Conservation (phyloP, 1,140 invertebrate species). For the Dendrolimus punctatus region DNA sequence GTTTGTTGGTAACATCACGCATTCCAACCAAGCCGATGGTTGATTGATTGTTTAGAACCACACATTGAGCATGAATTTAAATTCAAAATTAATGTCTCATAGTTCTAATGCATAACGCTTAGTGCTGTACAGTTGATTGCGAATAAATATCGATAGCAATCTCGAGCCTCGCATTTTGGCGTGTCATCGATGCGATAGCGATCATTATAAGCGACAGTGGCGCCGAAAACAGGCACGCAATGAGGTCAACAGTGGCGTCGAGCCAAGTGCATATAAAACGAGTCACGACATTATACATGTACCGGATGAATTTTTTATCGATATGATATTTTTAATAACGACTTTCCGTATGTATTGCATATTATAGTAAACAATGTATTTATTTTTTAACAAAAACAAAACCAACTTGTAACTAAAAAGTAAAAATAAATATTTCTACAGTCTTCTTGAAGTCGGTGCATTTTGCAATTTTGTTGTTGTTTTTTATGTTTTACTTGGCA, state of each 20-base stretch:
- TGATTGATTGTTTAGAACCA: no score
- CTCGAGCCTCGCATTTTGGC: conserved; percentile 32
- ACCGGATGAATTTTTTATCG: conserved; percentile 19
- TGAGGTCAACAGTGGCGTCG: conserved; percentile 47
- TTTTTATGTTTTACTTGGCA: no score
- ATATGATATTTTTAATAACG: conserved; percentile 12
- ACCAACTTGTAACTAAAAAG: no score
- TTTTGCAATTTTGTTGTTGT: no score
- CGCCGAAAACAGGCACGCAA: conserved; percentile 51
- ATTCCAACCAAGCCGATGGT: no score
- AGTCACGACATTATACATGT: conserved; percentile 10
- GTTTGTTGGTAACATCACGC: no score
- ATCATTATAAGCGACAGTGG: conserved; percentile 36
- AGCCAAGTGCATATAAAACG: conserved; percentile 44
- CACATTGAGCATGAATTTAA: no score
- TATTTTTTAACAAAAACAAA: no score
- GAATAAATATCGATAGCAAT: conserved; percentile 34
- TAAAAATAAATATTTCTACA: no score
- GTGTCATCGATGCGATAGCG: conserved; percentile 46
- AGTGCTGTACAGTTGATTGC: conserved; percentile 13
- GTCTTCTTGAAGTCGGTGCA: no score
- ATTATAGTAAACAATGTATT: no score
- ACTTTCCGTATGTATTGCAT: no score
- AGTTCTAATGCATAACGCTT: conserved; percentile 3
- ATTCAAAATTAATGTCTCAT: background rate